Conservation (phyloP, 2,797 vertebrate genomes). For the Gephyroberyx darwinii region DNA sequence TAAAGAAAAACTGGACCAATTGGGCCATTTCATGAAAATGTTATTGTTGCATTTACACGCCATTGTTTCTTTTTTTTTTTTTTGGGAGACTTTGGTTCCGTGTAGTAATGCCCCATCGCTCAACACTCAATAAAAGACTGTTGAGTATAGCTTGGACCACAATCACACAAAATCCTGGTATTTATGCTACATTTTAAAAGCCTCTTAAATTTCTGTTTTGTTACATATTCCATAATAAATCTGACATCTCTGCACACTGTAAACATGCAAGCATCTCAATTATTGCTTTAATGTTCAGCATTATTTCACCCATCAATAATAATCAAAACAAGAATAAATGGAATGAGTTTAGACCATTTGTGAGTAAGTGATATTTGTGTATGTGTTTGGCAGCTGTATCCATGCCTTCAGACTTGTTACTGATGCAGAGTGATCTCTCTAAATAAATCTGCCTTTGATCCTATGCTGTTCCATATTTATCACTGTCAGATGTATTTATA, state of each 20-base stretch:
- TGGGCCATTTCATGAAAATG: slow-evolving; percentile 47
- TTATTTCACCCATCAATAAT: slow-evolving; percentile 21
- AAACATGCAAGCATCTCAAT: slow-evolving; percentile 20
- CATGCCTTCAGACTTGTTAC: neutral
- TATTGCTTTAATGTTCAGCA: slow-evolving; percentile 5
- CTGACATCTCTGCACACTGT: slow-evolving; percentile 18
- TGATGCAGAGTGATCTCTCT: neutral
- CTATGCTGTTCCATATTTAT: neutral
- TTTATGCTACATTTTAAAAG: slow-evolving; percentile 43
- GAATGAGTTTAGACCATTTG: neutral
- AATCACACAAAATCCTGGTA: slow-evolving; percentile 50
- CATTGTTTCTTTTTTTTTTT: slow-evolving; percentile 42
- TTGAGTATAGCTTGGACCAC: slow-evolving; percentile 32
- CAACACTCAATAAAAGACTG: slow-evolving; percentile 56
- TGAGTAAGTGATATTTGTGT: neutral
- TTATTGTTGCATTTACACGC: slow-evolving; percentile 47
- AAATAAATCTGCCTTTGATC: slow-evolving; percentile 9
- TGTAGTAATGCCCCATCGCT: slow-evolving; percentile 43
- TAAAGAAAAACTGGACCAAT: slow-evolving; percentile 38
- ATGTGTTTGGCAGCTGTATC: neutral
- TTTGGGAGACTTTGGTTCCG: slow-evolving; percentile 41
- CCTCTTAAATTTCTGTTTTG: slow-evolving; percentile 35
- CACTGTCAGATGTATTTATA: neutral
- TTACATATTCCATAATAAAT: slow-evolving; percentile 49
- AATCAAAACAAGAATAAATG: slow-evolving; percentile 4